phyloP scores from a whole-genome alignment of 2,797 vertebrate species.

The Phalloptychus januarius region DNA sequence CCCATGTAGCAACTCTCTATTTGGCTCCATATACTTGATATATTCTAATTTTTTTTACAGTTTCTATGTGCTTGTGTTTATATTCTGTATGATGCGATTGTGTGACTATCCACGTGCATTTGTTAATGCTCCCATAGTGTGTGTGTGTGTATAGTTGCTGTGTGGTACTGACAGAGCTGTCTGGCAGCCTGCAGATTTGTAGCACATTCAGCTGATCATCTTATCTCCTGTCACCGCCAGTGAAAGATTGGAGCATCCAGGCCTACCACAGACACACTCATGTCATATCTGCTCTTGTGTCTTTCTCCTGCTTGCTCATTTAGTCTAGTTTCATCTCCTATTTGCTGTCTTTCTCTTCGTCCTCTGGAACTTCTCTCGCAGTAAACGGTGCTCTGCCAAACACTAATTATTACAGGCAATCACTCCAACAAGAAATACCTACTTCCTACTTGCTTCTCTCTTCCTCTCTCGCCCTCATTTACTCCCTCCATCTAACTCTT shows the following conservation, averaged over 20 bases:
- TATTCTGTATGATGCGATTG: conserved; percentile 21
- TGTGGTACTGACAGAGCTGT: conserved; percentile 73
- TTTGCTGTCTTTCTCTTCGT: conserved; percentile 29
- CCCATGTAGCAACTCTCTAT: conserved; percentile 31
- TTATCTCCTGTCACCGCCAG: conserved; percentile 80
- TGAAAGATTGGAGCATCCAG: conserved; percentile 69
- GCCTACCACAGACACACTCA: conserved; percentile 34
- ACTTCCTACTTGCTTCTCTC: conserved; percentile 58
- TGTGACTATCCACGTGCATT: conserved; percentile 13
- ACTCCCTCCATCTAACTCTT: conserved; percentile 37
- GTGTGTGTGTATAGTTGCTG: conserved; percentile 40
- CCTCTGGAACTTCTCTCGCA: conserved; percentile 38
- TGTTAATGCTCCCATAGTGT: conserved; percentile 29
- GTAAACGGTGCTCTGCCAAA: conserved; percentile 68
- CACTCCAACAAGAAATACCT: conserved; percentile 73
- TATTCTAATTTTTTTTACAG: conserved; percentile 17
- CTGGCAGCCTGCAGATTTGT: conserved; percentile 78
- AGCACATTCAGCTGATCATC: conserved; percentile 76
- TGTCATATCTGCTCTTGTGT: conserved; percentile 17
- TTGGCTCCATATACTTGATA: conserved; percentile 14
- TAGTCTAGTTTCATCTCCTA: conserved; percentile 43
- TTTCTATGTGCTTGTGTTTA: conserved; percentile 18
- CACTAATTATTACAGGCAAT: conserved; percentile 80
- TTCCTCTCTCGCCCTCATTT: conserved; percentile 38
- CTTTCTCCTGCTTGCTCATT: conserved; percentile 36